Conservation (phyloP, 1,140 invertebrate genomes). For the Zophobas atratus region DNA sequence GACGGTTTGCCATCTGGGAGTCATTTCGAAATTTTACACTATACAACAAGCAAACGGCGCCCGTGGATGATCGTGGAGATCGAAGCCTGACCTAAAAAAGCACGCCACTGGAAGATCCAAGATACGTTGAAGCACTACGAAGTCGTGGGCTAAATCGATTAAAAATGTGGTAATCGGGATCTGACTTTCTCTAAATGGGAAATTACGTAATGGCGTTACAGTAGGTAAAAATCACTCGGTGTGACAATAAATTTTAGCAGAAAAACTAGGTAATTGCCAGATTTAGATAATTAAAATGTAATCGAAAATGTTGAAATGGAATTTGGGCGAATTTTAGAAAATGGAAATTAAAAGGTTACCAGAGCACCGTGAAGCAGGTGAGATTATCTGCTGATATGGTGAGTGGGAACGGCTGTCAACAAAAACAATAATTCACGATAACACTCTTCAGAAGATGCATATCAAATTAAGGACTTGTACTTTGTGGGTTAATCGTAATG, state of each 20-base stretch:
- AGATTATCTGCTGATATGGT: no score
- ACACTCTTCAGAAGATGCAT: no score
- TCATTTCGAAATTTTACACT: neutral
- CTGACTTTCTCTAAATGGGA: neutral
- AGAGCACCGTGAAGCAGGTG: no score
- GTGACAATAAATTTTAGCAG: neutral
- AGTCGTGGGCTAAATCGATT: neutral
- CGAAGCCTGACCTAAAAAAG: neutral
- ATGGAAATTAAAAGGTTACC: no score
- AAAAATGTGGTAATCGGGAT: neutral
- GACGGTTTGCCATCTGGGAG: conserved; percentile 32
- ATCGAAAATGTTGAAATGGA: neutral
- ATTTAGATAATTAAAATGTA: neutral
- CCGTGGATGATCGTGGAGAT: neutral
- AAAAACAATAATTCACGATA: no score
- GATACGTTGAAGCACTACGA: neutral
- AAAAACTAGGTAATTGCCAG: neutral
- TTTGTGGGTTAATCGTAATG: no score
- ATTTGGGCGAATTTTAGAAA: neutral
- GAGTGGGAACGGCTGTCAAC: no score
- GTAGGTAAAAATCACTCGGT: neutral
- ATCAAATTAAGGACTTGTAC: no score
- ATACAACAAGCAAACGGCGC: neutral
- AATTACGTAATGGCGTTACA: neutral
- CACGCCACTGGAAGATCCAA: neutral